These are phyloP conservation scores for Amiota mariae DNA, from an alignment of 2,888 invertebrate genomes.

Conservation along the genomic window DNA sequence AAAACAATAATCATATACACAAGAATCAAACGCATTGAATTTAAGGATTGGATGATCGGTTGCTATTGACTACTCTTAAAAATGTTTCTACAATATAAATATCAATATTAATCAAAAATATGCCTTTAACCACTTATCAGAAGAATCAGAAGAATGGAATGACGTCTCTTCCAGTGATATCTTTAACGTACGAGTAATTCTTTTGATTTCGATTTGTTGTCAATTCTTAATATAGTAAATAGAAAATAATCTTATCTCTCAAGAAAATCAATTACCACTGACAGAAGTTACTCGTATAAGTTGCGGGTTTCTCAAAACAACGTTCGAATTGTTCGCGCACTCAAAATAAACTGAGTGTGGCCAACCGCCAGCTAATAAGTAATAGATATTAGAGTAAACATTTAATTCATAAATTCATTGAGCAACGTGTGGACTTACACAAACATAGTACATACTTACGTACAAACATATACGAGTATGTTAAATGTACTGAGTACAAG, in stretches of 20 bases:
- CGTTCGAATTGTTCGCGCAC: conserved; percentile 42
- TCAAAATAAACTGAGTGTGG: conserved; percentile 45
- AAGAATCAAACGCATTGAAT: background rate
- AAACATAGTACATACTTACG: no score
- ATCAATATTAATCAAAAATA: background rate
- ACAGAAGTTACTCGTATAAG: conserved; percentile 23
- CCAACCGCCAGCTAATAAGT: conserved; percentile 36
- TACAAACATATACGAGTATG: no score
- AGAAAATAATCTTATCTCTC: conserved; percentile 30
- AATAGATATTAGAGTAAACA: conserved; percentile 48
- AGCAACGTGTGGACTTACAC: no score
- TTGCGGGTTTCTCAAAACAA: conserved; percentile 33
- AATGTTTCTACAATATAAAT: background rate
- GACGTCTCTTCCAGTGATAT: background rate
- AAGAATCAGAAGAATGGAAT: background rate
- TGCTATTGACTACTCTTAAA: background rate
- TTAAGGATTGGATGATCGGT: background rate
- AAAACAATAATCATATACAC: background rate
- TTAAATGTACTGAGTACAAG: no score
- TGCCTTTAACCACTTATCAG: no score
- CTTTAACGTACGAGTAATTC: background rate
- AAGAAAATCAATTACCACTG: conserved; percentile 36
- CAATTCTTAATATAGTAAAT: conserved; percentile 5
- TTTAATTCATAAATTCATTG: conserved; percentile 19
- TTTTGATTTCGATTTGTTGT: conserved; percentile 12